Conservation (phyloP, 64 coral and sea anemone genomes). For the Platygyra sinensis region DNA sequence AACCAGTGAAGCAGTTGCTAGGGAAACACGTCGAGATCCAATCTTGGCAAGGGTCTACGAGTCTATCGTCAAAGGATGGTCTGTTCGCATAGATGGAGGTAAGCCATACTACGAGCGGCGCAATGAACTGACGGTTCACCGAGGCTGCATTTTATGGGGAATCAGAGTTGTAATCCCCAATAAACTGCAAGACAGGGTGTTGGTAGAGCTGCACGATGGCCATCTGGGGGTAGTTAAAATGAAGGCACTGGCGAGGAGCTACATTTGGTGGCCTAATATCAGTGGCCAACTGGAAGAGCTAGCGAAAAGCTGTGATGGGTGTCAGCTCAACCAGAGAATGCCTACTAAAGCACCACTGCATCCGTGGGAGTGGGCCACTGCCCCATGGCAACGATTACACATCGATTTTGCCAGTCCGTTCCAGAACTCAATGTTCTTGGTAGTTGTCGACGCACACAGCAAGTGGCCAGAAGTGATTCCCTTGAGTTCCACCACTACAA, state of each 20-base stretch:
- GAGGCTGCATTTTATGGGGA: no score
- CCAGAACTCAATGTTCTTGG: conserved; percentile 41
- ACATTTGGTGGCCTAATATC: conserved; percentile 59
- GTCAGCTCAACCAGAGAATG: conserved; percentile 61
- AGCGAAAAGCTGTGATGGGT: conserved; percentile 54
- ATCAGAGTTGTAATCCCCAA: no score
- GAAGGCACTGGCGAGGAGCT: conserved; percentile 47
- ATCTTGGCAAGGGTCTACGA: conserved; percentile 28
- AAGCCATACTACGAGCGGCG: no score
- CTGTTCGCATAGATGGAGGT: no score
- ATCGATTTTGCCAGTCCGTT: conserved; percentile 65
- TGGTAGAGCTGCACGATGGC: conserved; percentile 62
- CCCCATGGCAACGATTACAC: conserved; percentile 52
- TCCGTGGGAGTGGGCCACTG: not conserved
- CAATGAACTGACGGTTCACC: no score
- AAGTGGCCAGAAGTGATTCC: conserved; percentile 59
- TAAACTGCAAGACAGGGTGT: not conserved
- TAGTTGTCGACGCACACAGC: conserved; percentile 54
- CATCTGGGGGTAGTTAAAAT: conserved; percentile 59
- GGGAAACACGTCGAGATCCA: conserved; percentile 45
- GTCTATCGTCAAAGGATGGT: no score
- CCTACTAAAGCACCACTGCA: conserved; percentile 63
- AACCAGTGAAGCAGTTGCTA: conserved; percentile 48
- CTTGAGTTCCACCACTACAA: conserved; percentile 45
- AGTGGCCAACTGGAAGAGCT: conserved; percentile 43